phyloP scores from a whole-genome alignment of 2,797 vertebrate genomes.

The Enteromius trimaculatus region DNA sequence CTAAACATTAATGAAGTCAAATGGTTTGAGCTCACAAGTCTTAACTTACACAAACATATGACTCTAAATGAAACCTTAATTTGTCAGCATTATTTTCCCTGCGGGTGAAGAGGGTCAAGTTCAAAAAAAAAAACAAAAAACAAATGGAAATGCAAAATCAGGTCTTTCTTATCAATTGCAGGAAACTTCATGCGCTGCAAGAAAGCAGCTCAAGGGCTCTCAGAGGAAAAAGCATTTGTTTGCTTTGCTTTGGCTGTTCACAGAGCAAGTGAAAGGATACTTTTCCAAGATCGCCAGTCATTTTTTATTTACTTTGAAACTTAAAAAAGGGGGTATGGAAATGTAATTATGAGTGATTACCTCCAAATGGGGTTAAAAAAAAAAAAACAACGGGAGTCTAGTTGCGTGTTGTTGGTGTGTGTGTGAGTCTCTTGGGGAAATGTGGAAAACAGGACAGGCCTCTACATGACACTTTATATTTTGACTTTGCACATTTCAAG shows the following conservation, averaged over 20 bases:
- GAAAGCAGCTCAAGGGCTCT: conserved; percentile 41
- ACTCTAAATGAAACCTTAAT: conserved; percentile 48
- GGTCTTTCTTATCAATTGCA: conserved; percentile 61
- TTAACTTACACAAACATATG: conserved; percentile 44
- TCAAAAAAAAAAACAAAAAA: conserved; percentile 17
- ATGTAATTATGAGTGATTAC: conserved; percentile 29
- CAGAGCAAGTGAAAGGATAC: conserved; percentile 47
- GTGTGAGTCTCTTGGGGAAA: conserved; percentile 2
- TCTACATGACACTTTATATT: conserved; percentile 39
- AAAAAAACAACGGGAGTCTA: neutral
- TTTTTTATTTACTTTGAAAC: neutral
- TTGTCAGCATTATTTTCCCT: conserved; percentile 46
- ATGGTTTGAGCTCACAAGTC: conserved; percentile 23
- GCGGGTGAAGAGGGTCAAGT: conserved; percentile 47
- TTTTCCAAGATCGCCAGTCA: conserved; percentile 8
- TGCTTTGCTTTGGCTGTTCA: conserved; percentile 40
- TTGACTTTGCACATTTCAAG: conserved; percentile 29
- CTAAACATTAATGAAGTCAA: conserved; percentile 35
- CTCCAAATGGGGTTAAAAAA: conserved; percentile 8
- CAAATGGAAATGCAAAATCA: conserved; percentile 59
- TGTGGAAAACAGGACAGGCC: conserved; percentile 28
- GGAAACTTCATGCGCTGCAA: conserved; percentile 47
- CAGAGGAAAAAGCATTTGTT: conserved; percentile 50
- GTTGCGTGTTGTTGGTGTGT: conserved; percentile 1
- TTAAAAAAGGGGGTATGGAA: neutral